Evolutionary conservation across 64 coral and sea anemone genomes (phyloP), one percentile per base, ranked within the genome.

Genomic region (Dendrophyllia cribrosa): DNA sequence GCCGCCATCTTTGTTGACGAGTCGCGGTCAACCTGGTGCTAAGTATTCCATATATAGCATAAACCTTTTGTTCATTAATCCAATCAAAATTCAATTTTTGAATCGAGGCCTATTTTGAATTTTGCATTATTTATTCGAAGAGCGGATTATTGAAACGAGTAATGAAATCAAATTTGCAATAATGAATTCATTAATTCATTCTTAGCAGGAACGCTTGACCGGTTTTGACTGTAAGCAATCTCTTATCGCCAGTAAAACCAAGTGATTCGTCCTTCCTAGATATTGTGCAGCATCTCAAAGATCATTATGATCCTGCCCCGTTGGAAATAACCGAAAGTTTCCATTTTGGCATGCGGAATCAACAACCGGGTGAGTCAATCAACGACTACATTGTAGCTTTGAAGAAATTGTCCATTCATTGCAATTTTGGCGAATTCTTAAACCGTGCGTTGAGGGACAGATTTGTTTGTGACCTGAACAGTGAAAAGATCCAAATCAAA

Each of bases 271-370:
- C 53, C 20, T 65, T 85, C 17, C 19, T 24, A 17, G 59, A 85
- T 9, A 44, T 85, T 65, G 43, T 85, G 9, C 26, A 75, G 26
- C 10, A 1, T 7, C 72, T 75, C 6, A 75, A 75, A 22, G 70
- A 26, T 4, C 89, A 91, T 73, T 91, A 72, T 46, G 60, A 91
- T 22, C 85, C 67, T 7, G 0, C 2, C 4, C 85, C 85, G 4
- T 19, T 87, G 4, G 43, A 72, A 10, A 87, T 91, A 15, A 58
- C 76, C 7, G 89, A 91, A 59, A 82, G 89, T 58, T 82, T 91
- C 70, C 89, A 91, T 17, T 91, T 91, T 71, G 46, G 77, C 14
- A 91, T 50, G 22, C 89, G 89, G 9, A 34, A 82, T n/a, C 78
- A 91, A 43, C 69, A 83, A 73, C 17, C 10, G n/a, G 89, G 77